Conservation (phyloP, 2,888 invertebrate species). For the Perdita meconis region DNA sequence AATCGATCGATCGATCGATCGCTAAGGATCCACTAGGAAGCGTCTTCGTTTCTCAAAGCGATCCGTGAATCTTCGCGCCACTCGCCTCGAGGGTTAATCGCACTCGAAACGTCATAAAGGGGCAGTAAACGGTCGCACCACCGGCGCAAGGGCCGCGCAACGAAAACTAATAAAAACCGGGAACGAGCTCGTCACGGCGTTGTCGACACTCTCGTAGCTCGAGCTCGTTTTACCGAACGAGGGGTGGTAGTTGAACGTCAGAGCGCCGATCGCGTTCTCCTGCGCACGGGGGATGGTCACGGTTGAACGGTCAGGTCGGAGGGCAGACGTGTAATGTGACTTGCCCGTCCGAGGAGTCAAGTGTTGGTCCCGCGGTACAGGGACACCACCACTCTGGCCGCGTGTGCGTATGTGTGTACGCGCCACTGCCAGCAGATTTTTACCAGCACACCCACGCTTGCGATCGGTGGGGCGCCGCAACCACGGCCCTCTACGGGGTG, state of each 20-base stretch:
- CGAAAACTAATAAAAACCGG: neutral
- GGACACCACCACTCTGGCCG: slow-evolving; percentile 50
- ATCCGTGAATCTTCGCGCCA: neutral
- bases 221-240: slow-evolving; percentile 14
- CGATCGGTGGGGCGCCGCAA: slow-evolving; percentile 3
- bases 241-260: slow-evolving; percentile 28
- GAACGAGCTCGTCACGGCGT: slow-evolving; percentile 3
- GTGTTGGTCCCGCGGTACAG: slow-evolving; percentile 76
- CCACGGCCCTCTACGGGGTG: slow-evolving; percentile 45
- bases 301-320: slow-evolving; percentile 81
- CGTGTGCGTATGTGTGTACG: slow-evolving; percentile 30
- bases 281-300: slow-evolving; percentile 60
- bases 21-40: neutral
- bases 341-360: slow-evolving; percentile 80
- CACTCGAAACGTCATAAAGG: slow-evolving; percentile 37
- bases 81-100: slow-evolving; percentile 4
- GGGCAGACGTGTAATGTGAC: slow-evolving; percentile 82
- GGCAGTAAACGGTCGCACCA: slow-evolving; percentile 3
- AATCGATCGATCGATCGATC: neutral
- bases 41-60: neutral
- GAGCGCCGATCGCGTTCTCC: neutral
- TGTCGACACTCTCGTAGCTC: slow-evolving; percentile 21
- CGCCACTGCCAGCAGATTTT: slow-evolving; percentile 71
- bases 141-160: no score
- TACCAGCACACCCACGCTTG: slow-evolving; percentile 66